Percentiles rank a stretch among this genome's conserved stretches.
phyloP scores from a whole-genome alignment of 2,797 vertebrate genomes.

The Thunnus albacares region DNA sequence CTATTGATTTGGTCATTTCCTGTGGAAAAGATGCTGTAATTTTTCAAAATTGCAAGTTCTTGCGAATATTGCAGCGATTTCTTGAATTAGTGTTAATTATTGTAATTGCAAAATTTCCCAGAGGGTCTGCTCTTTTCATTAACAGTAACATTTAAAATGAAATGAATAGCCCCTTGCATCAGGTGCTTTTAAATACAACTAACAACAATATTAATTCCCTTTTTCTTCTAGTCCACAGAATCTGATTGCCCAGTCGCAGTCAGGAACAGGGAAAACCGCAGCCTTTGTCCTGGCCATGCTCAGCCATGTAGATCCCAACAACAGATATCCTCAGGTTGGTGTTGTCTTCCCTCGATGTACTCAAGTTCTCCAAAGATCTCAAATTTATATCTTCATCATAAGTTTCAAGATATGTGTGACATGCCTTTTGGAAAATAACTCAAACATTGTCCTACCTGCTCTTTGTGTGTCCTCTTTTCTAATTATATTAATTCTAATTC shows the following conservation, averaged over 20 bases:
- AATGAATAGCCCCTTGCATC: background rate
- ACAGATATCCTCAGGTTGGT: conserved; percentile 94
- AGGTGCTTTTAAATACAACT: background rate
- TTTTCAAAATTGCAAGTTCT: no score
- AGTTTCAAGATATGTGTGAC: background rate
- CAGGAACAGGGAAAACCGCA: conserved; percentile 97
- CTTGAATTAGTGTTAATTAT: no score
- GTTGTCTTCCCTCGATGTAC: background rate
- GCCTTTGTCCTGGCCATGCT: conserved; percentile 99
- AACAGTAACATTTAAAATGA: background rate
- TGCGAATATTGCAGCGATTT: no score
- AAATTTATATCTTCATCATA: no score
- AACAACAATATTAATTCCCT: background rate
- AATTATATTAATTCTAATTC: background rate
- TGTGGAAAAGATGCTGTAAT: no score
- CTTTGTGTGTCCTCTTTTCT: background rate
- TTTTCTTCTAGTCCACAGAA: conserved; percentile 92
- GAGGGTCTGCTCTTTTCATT: background rate
- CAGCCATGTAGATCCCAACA: conserved; percentile 93
- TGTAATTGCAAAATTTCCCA: no score
- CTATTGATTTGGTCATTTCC: no score
- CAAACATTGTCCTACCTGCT: background rate
- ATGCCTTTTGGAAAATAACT: background rate
- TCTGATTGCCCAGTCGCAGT: conserved; percentile 98
- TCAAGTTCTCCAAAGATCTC: background rate